Base-by-base conservation (phyloP, 64 coral and sea anemone species). In the Cladopsammia gracilis region DNA sequence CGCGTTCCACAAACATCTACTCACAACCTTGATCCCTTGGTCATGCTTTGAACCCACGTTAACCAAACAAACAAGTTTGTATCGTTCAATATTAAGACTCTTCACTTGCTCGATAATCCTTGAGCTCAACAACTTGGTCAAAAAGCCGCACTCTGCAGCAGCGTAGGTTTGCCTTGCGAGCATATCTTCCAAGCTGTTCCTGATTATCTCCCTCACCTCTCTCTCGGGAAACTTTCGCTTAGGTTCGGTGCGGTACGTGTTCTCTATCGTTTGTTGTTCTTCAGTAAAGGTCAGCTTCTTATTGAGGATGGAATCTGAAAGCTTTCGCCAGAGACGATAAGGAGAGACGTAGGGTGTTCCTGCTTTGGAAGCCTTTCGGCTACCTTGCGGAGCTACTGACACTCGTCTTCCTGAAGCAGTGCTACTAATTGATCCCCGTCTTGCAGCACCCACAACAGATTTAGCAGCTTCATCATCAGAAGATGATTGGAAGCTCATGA, bases 1-100 rank as follows among this genome's bases (percentile, higher is more conserved):
- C 20, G 64, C 62, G 61, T 73, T 86, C 91, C 91, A 93, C 60
- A 93, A 54, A 26, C 91, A 93, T 43, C 91, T 61, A 68, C 91
- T 93, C 5, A 57, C 80, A 8, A 93, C 54, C 16, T 43, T 64
- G 1, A 93, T 15, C 0, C 72, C 91, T 48, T 93, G 91, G n/a
- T 84, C 60, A 13, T 78, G 60, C 10, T 86, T 53, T 1, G 83
- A 93, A 3, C 91, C 91, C 48, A 93, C 85, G 42, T 75, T 86
- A 16, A 93, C 82, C 0, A 72, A 76, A 57, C 80, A 86, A 54
- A 93, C 91, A 56, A 93, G 57, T 58, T 93, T 93, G 69, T 92
- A 93, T 13, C 91, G 91, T 10, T 92, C 91, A 18, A 86, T 71
- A 64, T 75, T 80, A 15, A 93, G 81, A 23, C 62, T 85, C 20